Base-by-base conservation (phyloP, 1,140 invertebrate species). In the Drosophila mojavensis region DNA sequence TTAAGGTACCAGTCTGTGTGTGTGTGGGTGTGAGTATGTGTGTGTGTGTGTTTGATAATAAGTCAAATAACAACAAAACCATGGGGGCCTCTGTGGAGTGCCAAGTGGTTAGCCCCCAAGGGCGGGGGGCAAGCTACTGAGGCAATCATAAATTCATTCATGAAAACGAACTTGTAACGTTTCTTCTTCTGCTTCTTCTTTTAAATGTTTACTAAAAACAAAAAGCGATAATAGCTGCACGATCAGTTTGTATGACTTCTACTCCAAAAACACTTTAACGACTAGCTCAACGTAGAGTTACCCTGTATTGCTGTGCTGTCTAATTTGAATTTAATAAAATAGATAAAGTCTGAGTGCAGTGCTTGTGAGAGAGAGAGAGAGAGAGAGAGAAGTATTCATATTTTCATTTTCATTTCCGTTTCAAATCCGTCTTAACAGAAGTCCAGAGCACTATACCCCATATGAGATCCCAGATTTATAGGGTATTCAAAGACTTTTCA, bases 101-200 rank as follows among this genome's bases (percentile, higher is more conserved):
- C 28, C 47, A 48, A 13, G 17, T 2, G 17, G 24, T n/a, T n/a
- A 3, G 11, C 10, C 17, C 3, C 5, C n/a, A 4, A 33, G 17
- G 41, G 43, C 15, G 41, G n/a, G 13, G 54, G 13, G 26, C 28
- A 64, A 39, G 48, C 28, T 39, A 56, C 24, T 55, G 62, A 39
- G 50, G 56, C 78, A 74, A 79, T 78, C 73, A 89, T 88, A 89
- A 89, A 88, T 89, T 88, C 83, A 88, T 88, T 88, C 76, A 89
- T 88, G 77, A 80, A 88, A 88, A 74, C 71, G 54, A 71, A 62
- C 33, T 33, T 61, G 53, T 41, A 48, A 70, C 48, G 11, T 13
- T 33, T 56, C 15, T 17, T 53, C n/a, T 43, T 47, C n/a, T 56
- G 26, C 2, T 53, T 45, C 28, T 47, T 41, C 6, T 75, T 70